phyloP scores from a whole-genome alignment of 92 coral and sea anemone species.

The Palythoa caribaeorum region DNA sequence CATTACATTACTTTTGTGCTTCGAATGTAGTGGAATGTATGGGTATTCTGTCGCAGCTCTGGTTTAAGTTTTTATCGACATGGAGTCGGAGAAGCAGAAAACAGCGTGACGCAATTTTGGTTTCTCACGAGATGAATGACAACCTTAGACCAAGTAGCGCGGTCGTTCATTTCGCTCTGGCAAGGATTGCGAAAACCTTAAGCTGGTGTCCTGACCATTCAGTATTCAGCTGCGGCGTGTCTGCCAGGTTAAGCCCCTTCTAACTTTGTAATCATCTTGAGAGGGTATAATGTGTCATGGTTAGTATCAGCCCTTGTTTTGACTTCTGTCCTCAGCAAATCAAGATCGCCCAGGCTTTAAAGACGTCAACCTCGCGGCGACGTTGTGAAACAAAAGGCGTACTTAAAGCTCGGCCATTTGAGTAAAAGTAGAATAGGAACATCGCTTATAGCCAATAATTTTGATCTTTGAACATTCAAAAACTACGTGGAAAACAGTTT shows the following conservation, averaged over 20 bases:
- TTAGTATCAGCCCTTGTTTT: constrained; percentile 45
- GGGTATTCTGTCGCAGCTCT: background rate
- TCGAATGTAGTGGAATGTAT: background rate
- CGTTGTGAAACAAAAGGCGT: constrained; percentile 42
- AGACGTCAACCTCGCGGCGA: constrained; percentile 34
- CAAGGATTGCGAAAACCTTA: constrained; percentile 1
- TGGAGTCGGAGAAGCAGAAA: background rate
- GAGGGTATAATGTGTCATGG: constrained; percentile 42
- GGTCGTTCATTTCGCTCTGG: background rate
- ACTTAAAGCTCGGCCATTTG: background rate
- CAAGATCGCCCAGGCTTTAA: constrained; percentile 46
- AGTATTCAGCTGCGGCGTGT: constrained; percentile 40
- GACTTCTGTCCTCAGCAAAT: constrained; percentile 40
- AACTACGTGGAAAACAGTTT: constrained; percentile 2
- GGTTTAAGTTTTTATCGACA: background rate
- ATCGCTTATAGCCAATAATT: too few relatives aligned
- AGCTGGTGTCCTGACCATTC: constrained; percentile 21
- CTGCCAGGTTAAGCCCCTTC: constrained; percentile 32
- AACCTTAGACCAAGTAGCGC: background rate
- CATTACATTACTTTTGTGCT: background rate
- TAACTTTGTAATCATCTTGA: constrained; percentile 11
- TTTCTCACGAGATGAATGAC: background rate
- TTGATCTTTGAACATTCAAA: background rate
- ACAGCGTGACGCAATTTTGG: constrained; percentile 35
- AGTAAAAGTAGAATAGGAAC: background rate